Evolutionary conservation across 2,113 vertebrate genomes (phyloP), one percentile per base, ranked within the genome.

Genomic region (Dicerorhinus sumatrensis): DNA sequence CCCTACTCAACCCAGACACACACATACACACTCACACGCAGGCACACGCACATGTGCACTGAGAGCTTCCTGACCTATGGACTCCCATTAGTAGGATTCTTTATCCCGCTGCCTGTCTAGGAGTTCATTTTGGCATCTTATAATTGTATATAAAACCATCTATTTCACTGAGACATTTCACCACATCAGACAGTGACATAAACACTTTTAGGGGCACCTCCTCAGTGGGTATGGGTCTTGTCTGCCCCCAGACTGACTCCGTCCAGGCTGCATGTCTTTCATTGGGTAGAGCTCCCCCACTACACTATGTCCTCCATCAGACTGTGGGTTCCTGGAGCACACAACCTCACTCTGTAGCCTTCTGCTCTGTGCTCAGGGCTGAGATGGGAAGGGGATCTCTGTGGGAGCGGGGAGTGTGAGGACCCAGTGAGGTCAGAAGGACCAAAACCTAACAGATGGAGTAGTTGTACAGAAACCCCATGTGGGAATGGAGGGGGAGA

Each of bases 381-480:
- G 79, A 77, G 69, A 33, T 27, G 67, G 69, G 73, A 75, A 60
- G 17, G 73, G 8, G 6, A 20, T 4, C 54, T 23, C 62, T 33
- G 39, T 27, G 31, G 62, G 23, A 39, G 6, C 20, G 6, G 20
- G 25, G 63, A 13, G 5, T 3, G 5, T 51, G 42, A 86, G 46
- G 65, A 46, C 23, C 77, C 65, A 31, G 42, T 31, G 42, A 81
- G 60, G 42, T 69, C 75, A 51, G 76, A 42, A 62, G n/a, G 62
- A 4, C 39, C 29, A 21, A 56, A 72, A 42, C 29, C 33, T 60
- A 10, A 10, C 0, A 29, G 46, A 62, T 2, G 27, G 63, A 42
- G 36, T 1, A 4, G 7, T 20, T 60, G 62, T n/a, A 23, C 16
- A 5, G 14, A 46, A 51, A n/a, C 31, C 7, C 18, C n/a, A 0